These are phyloP conservation scores for Sipha flava DNA, from an alignment of 1,140 invertebrate species.

Conservation along the genomic window DNA sequence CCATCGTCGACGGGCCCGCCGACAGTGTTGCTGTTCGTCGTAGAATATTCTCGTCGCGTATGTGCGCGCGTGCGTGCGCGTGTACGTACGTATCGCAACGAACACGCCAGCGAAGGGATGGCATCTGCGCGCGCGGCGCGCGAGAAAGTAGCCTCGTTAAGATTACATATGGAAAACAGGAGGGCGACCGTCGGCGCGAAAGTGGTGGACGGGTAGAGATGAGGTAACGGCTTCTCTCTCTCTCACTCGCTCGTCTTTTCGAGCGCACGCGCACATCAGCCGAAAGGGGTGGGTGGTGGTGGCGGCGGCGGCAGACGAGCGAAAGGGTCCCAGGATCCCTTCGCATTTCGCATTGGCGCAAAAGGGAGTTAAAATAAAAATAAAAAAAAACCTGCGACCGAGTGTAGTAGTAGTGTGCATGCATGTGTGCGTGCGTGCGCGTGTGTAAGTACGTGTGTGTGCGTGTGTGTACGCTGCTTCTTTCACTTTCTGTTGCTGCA, in stretches of 20 bases:
- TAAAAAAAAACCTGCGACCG: not conserved
- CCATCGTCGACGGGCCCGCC: not conserved
- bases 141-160: conserved; percentile 31
- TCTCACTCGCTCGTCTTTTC: not conserved
- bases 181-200: not conserved
- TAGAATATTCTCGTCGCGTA: conserved; percentile 11
- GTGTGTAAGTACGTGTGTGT: not conserved
- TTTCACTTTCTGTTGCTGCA: conserved; percentile 29
- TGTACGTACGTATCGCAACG: not conserved
- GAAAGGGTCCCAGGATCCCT: conserved; percentile 25
- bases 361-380: conserved; percentile 32
- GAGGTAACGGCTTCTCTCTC: not conserved
- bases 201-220: not conserved
- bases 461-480: not conserved
- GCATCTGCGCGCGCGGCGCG: conserved; percentile 21
- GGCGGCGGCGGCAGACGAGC: not conserved
- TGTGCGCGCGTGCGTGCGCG: not conserved
- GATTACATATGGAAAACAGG: conserved; percentile 31
- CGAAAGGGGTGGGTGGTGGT: not conserved
- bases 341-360: conserved; percentile 31
- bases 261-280: not conserved
- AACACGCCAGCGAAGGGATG: not conserved
- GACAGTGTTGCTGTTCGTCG: not conserved
- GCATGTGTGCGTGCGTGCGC: not conserved
- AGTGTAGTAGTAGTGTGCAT: not conserved